Base-by-base conservation (phyloP, 2,888 invertebrate species). In the Sphinx pinastri region DNA sequence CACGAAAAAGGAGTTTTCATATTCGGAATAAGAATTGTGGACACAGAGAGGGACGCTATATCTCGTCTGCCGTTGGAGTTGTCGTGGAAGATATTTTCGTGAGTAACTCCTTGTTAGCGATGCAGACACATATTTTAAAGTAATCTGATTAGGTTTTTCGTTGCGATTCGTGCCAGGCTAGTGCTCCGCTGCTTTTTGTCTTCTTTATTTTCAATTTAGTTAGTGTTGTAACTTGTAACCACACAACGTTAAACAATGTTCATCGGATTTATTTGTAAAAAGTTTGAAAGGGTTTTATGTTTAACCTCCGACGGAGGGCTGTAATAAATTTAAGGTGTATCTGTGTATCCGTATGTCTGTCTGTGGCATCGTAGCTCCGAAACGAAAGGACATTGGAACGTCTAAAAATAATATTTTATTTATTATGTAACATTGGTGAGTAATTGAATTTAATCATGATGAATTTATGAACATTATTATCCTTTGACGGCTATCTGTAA, bases 21-120 rank as follows among this genome's bases (percentile, higher is more conserved):
- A 77, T 93, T 93, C 78, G 91, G 93, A 70, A 81, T 83, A 67
- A 86, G 87, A 85, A 82, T 84, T 74, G 78, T 81, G 74, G 85
- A 83, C 74, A 77, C 78, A 68, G 82, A 79, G 74, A 79, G 76
- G 71, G 91, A 92, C 81, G 82, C 82, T 78, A 83, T 93, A 80
- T 85, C 90, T 59, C 81, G 84, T 70, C 83, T 93, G 78, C 93
- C 93, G 31, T 78, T 93, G 76, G 93, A 93, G 75, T 78, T 93
- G 75, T 88, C 88, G 72, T 93, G 93, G 92, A 88, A 81, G 79
- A 92, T 93, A 89, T 93, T 93, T 79, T 85, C 86, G 93, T 93
- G 80, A 93, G 93, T 91, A 75, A 75, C 69, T 72, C 72, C 68
- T 71, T 70, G 63, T 68, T 69, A 67, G 55, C 68, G 70, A 71